Conservation (phyloP, 2,797 vertebrate genomes). For the Sebastes iracundus region DNA sequence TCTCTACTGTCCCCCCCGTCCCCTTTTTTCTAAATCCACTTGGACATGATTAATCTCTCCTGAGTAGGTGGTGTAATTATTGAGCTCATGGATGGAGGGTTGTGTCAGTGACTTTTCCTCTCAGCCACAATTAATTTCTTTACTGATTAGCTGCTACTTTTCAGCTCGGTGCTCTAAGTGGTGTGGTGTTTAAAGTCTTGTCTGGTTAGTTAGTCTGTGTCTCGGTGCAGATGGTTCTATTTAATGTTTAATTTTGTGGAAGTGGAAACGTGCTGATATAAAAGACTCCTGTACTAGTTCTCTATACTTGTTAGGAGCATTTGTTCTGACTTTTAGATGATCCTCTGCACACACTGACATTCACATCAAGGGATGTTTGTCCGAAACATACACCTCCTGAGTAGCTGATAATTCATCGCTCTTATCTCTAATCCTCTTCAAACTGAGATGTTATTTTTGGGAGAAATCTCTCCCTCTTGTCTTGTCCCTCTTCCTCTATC, state of each 20-base stretch:
- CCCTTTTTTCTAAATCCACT: not conserved
- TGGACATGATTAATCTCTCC: not conserved
- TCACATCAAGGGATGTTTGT: slow-evolving; percentile 1
- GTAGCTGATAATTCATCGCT: not conserved
- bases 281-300: not conserved
- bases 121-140: not conserved
- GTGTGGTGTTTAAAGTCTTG: not conserved
- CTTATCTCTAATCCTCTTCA: not conserved
- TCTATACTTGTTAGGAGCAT: not conserved
- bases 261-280: not conserved
- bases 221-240: not conserved
- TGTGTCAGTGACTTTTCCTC: not conserved
- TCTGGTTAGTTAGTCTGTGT: not conserved
- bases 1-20: not conserved
- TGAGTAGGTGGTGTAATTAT: not conserved
- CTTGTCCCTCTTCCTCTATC: not conserved
- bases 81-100: slow-evolving; percentile 1
- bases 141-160: not conserved
- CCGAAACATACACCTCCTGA: not conserved
- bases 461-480: not conserved
- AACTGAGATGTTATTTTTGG: not conserved
- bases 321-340: not conserved
- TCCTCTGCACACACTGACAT: not conserved
- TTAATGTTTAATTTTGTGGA: not conserved
- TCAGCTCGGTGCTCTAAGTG: not conserved